Evolutionary conservation across 2,113 vertebrate species (phyloP), one percentile per base, ranked within the genome.

Genomic region (Cebus imitator): DNA sequence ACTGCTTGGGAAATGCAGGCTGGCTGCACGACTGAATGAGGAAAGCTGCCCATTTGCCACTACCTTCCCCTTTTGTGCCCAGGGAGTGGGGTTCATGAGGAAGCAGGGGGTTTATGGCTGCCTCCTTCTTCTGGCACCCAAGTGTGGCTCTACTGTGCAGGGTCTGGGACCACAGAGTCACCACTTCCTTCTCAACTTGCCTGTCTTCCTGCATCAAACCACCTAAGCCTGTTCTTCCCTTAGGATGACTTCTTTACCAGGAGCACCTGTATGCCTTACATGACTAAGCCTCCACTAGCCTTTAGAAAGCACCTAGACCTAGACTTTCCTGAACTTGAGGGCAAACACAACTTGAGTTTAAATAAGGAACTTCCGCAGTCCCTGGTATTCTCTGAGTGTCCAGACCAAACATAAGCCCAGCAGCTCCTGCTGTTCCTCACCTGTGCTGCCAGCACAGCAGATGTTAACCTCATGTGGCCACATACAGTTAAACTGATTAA

Each of bases 401-500:
- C 82, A 84, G 35, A 75, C 21, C 30, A 79, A 45, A 68, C 45
- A 72, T 18, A 48, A 87, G 20, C 64, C 43, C 14, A 58, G 17
- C 45, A 87, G 52, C 27, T 20, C 80, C 78, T 43, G 45, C 61
- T 27, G 8, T 50, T 68, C 66, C 61, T 35, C n/a, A 70, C 23
- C 18, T 72, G 52, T 13, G 52, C 4, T 76, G 18, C n/a, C 30
- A 55, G 25, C 10, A 48, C 40, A 40, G 30, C 61, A 68, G n/a
- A 35, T 14, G 6, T 3, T 25, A 81, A 30, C 30, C 16, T 58
- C 4, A 4, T 52, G 17, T 90, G 73, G 57, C 13, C 70, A 70
- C 58, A 81, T 92, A 61, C 89, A 96, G 40, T 85, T 80, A 58
- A 76, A 84, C 37, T 76, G 55, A 95, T 73, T 89, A 82, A 52